Percentiles rank a stretch among this genome's conserved stretches.
Evolutionary conservation across 2,797 vertebrate species (phyloP).

Genomic region (Avahi laniger): DNA sequence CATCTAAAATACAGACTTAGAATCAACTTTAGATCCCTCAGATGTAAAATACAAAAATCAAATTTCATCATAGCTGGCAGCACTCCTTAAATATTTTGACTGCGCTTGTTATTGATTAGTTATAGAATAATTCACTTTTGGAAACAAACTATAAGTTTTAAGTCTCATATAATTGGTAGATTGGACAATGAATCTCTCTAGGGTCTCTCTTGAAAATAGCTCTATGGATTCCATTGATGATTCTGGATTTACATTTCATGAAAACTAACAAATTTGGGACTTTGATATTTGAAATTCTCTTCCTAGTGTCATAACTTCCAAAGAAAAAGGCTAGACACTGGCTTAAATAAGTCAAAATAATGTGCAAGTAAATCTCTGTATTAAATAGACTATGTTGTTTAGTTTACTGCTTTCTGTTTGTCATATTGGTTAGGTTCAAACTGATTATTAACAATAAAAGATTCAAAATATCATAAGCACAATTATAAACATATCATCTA

Average conservation of each 20-base stretch:
- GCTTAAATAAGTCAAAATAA: slow-evolving; percentile 27
- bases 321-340: neutral
- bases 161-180: neutral
- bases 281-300: slow-evolving; percentile 52
- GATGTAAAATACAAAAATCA: neutral
- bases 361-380: neutral
- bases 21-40: slow-evolving; percentile 8
- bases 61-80: neutral
- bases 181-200: neutral
- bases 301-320: neutral
- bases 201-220: neutral
- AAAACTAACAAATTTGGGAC: neutral
- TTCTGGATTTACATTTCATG: slow-evolving; percentile 9
- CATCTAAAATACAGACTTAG: neutral
- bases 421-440: neutral
- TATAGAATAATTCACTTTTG: slow-evolving; percentile 34
- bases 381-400: neutral
- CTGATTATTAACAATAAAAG: neutral
- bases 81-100: slow-evolving; percentile 1
- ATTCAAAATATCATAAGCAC: neutral
- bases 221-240: neutral
- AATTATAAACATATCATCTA: neutral
- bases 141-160: neutral
- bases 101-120: neutral
- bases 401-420: neutral